These are phyloP conservation scores for Sycophaga agraensis DNA, from an alignment of 1,140 invertebrate genomes.

Conservation along the genomic window DNA sequence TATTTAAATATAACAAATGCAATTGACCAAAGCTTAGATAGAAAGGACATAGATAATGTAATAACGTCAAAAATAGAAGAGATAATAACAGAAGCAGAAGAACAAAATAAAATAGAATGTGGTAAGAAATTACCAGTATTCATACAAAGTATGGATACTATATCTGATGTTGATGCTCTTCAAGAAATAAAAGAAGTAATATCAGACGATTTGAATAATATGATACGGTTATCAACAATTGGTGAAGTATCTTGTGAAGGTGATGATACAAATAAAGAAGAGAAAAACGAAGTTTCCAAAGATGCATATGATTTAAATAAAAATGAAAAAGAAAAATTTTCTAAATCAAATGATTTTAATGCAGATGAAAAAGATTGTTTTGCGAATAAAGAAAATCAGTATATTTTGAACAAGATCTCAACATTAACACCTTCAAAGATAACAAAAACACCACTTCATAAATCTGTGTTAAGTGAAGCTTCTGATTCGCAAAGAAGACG, in stretches of 20 bases:
- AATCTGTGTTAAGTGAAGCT: neutral
- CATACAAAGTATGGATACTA: neutral
- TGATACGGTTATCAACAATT: slow-evolving; percentile 20
- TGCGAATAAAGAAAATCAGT: slow-evolving; percentile 10
- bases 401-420: neutral
- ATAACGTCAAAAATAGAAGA: no score
- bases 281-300: neutral
- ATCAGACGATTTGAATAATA: slow-evolving; percentile 2
- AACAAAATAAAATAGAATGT: neutral
- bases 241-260: slow-evolving; percentile 24
- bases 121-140: neutral
- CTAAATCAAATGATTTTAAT: no score
- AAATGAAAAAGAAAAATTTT: neutral
- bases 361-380: neutral
- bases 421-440: neutral
- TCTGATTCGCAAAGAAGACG: slow-evolving; percentile 15
- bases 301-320: no score
- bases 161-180: slow-evolving; percentile 1
- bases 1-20: neutral
- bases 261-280: slow-evolving; percentile 9
- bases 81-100: neutral
- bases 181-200: slow-evolving; percentile 3
- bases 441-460: slow-evolving; percentile 7
- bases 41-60: neutral
- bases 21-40: neutral